A percentile compares a stretch with the other conserved stretches of the same genome.
phyloP scores from a whole-genome alignment of 1,140 invertebrate genomes.

The Zaprionus capensis region DNA sequence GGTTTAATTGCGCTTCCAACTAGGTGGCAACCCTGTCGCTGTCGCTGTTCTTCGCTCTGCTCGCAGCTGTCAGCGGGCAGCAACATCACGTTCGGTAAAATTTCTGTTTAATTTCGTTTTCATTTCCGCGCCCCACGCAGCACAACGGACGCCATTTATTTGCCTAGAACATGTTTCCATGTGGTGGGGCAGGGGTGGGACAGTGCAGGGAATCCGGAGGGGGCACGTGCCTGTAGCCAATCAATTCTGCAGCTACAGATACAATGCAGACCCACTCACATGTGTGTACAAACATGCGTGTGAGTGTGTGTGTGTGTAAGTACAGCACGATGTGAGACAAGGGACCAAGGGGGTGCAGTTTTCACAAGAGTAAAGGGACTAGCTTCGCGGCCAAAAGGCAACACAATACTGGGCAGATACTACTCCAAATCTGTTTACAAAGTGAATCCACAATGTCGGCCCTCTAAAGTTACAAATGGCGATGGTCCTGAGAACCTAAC shows the following conservation, averaged over 20 bases:
- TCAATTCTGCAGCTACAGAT: constrained; percentile 58
- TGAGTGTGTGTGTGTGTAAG: too few relatives aligned
- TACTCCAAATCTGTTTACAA: too few relatives aligned
- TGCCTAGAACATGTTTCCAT: constrained; percentile 24
- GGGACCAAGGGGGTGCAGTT: too few relatives aligned
- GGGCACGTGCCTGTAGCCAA: constrained; percentile 63
- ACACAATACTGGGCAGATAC: too few relatives aligned
- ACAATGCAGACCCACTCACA: constrained; percentile 36
- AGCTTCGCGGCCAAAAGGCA: too few relatives aligned
- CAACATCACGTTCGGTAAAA: constrained; percentile 53
- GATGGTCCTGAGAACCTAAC: too few relatives aligned
- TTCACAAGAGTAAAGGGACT: too few relatives aligned
- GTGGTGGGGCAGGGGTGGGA: neutral
- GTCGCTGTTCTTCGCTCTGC: constrained; percentile 10
- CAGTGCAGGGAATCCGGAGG: neutral
- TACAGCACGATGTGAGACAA: too few relatives aligned
- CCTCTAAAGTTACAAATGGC: too few relatives aligned
- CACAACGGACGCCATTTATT: constrained; percentile 43
- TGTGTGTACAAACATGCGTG: neutral
- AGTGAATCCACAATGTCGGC: too few relatives aligned
- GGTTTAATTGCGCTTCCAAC: constrained; percentile 75
- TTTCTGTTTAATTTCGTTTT: constrained; percentile 79
- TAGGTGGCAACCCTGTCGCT: constrained; percentile 40
- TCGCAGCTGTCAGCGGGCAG: constrained; percentile 16
- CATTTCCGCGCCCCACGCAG: constrained; percentile 63